A percentile compares a stretch with the other conserved stretches of the same genome.
These are phyloP conservation scores for Lasioglossum baleicum DNA, from an alignment of 1,140 invertebrate species.

Conservation along the genomic window DNA sequence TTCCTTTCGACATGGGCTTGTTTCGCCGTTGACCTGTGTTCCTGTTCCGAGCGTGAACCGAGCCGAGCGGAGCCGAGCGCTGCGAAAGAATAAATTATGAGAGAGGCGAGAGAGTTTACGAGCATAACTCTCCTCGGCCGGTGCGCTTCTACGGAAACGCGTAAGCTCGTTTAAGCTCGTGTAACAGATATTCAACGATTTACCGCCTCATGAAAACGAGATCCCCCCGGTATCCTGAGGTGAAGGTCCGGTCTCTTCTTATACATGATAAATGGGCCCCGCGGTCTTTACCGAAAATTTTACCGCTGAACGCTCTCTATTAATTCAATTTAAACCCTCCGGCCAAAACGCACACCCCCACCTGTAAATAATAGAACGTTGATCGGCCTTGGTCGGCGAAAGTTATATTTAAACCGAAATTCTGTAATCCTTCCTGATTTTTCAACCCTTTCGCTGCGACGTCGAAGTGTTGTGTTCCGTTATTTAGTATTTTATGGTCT, in stretches of 20 bases:
- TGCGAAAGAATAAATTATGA: slow-evolving; percentile 29
- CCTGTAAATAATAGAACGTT: too few relatives aligned
- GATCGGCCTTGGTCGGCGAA: too few relatives aligned
- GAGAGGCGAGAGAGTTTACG: slow-evolving; percentile 15
- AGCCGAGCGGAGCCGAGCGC: not conserved
- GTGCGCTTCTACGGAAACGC: slow-evolving; percentile 1
- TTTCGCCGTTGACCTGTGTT: slow-evolving; percentile 4
- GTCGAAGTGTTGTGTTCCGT: too few relatives aligned
- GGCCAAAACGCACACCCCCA: too few relatives aligned
- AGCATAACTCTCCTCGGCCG: slow-evolving; percentile 7
- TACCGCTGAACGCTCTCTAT: not conserved
- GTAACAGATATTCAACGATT: slow-evolving; percentile 34
- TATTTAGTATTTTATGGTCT: not conserved
- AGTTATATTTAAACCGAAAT: too few relatives aligned
- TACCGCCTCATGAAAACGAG: slow-evolving; percentile 8
- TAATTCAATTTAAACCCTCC: not conserved
- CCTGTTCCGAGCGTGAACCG: too few relatives aligned
- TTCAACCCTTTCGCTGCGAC: too few relatives aligned
- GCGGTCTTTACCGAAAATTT: not conserved
- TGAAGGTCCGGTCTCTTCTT: not conserved
- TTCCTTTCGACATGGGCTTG: slow-evolving; percentile 21
- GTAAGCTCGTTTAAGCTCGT: slow-evolving; percentile 26
- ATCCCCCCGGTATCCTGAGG: not conserved
- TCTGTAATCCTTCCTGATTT: too few relatives aligned
- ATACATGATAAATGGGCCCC: not conserved